Evolutionary conservation across 1,140 invertebrate species (phyloP).

Genomic region (Aphelenchoides fujianensis): DNA sequence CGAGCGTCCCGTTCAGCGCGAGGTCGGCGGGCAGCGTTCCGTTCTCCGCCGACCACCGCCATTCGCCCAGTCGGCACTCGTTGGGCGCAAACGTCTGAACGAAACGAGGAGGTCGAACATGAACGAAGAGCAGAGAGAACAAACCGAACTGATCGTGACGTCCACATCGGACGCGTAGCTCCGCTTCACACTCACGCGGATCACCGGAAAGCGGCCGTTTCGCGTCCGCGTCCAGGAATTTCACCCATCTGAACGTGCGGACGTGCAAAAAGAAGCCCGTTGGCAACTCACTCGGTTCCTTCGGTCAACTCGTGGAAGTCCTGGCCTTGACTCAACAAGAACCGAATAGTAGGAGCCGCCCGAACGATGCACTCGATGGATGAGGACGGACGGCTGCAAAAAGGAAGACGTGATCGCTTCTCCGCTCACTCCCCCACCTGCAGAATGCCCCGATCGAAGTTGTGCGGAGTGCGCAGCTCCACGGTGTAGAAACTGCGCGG

Average conservation of each 20-base stretch:
- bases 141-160: conserved; percentile 38
- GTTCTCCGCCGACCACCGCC: conserved; percentile 8
- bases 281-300: conserved; percentile 49
- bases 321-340: conserved; percentile 46
- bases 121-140: conserved; percentile 20
- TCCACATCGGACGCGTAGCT: conserved; percentile 35
- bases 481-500: conserved; percentile 56
- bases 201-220: conserved; percentile 46
- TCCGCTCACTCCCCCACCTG: conserved; percentile 23
- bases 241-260: conserved; percentile 52
- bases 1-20: conserved; percentile 20
- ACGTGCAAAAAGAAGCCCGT: too few relatives aligned
- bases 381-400: conserved; percentile 48
- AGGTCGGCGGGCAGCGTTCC: conserved; percentile 18
- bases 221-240: conserved; percentile 38
- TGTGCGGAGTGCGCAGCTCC: conserved; percentile 50
- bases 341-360: conserved; percentile 55
- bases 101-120: conserved; percentile 3
- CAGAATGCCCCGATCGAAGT: conserved; percentile 48
- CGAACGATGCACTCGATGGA: conserved; percentile 51
- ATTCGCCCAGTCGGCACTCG: conserved; percentile 46
- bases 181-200: conserved; percentile 40
- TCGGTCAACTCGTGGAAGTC: conserved; percentile 59
- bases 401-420: neutral
- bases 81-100: conserved; percentile 33